Evolutionary conservation across 2,113 vertebrate species (phyloP).

Genomic region (Cavia aperea): DNA sequence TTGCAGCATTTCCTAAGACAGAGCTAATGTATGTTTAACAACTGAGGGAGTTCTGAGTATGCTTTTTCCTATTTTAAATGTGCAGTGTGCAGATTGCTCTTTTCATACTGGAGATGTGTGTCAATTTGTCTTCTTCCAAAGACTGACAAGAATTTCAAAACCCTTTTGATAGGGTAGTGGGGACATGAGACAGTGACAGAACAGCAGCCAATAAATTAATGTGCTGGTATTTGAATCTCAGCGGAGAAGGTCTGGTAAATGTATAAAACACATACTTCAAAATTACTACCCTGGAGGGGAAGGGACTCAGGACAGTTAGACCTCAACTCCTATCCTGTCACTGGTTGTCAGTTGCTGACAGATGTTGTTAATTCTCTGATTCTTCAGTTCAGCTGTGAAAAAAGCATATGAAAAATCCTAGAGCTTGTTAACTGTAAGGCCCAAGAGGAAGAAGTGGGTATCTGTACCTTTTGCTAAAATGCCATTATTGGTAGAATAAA

Average conservation of each 20-base stretch:
- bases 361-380: background rate
- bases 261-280: background rate
- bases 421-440: background rate
- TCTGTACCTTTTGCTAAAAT: background rate
- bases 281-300: background rate
- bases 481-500: background rate
- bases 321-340: background rate
- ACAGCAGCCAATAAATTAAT: background rate
- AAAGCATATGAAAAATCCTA: background rate
- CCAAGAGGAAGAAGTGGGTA: background rate
- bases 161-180: background rate
- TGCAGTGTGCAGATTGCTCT: background rate
- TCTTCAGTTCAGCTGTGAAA: background rate
- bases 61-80: conserved; percentile 5
- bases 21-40: background rate
- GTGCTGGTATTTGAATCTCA: background rate
- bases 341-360: background rate
- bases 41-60: background rate
- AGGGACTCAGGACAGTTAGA: background rate
- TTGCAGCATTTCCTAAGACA: background rate
- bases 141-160: background rate
- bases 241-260: background rate
- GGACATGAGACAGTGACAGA: background rate
- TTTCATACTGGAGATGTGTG: background rate
- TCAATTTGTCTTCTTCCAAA: background rate